Conservation (phyloP, 2,797 vertebrate genomes). For the Choloepus didactylus region DNA sequence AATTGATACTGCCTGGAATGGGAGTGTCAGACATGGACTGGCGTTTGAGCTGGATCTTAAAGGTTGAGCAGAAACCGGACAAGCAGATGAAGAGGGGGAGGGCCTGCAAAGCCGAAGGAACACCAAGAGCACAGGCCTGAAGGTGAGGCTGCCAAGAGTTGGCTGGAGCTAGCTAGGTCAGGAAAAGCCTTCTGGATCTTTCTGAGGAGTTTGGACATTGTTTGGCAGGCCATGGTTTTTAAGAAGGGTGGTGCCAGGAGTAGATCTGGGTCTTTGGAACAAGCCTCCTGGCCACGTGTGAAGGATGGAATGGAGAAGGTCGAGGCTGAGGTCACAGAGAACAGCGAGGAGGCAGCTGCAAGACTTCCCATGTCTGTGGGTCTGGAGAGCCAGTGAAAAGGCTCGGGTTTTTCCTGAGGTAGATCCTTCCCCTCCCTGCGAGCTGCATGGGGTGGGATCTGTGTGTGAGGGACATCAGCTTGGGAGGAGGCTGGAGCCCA, state of each 20-base stretch:
- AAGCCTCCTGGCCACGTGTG: not conserved
- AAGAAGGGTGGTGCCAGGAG: not conserved
- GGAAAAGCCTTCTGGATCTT: constrained; percentile 8
- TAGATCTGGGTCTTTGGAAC: constrained; percentile 23
- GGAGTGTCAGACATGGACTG: not conserved
- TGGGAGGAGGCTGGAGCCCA: not conserved
- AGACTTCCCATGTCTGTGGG: not conserved
- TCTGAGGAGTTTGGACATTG: constrained; percentile 50
- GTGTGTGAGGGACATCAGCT: not conserved
- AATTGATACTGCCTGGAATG: not conserved
- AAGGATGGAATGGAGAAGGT: not conserved
- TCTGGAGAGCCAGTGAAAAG: constrained; percentile 2
- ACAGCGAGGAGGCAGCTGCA: not conserved
- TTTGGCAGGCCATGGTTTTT: constrained; percentile 1
- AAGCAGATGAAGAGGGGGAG: not conserved
- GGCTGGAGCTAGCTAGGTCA: not conserved
- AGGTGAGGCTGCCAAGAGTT: not conserved
- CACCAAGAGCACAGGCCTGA: not conserved
- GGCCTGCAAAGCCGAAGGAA: not conserved
- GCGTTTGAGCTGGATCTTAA: not conserved
- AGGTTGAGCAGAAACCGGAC: constrained; percentile 36
- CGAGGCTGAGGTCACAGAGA: not conserved
- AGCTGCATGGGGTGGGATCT: not conserved
- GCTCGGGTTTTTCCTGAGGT: not conserved
- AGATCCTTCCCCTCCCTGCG: not conserved